Evolutionary conservation across 1,140 invertebrate species (phyloP).

Genomic region (Papilio xuthus): DNA sequence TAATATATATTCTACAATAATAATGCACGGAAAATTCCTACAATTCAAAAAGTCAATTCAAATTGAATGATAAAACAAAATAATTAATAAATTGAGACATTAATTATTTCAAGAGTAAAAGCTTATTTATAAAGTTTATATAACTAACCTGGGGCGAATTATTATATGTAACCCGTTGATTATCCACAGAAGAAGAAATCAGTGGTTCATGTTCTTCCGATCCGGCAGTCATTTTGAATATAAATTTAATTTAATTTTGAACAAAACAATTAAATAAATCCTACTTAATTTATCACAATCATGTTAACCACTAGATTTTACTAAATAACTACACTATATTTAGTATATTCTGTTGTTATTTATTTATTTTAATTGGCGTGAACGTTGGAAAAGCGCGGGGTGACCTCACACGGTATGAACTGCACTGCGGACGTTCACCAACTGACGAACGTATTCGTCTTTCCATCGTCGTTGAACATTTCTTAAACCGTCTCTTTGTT

Average conservation of each 20-base stretch:
- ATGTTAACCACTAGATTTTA: slow-evolving; percentile 41
- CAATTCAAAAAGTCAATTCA: neutral
- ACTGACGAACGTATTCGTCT: neutral
- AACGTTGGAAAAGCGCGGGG: slow-evolving; percentile 41
- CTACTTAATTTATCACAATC: slow-evolving; percentile 41
- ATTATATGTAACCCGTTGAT: slow-evolving; percentile 71
- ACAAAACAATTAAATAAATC: slow-evolving; percentile 40
- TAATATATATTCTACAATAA: neutral
- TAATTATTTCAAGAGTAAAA: neutral
- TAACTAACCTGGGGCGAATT: slow-evolving; percentile 66
- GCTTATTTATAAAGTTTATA: neutral
- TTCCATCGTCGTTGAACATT: slow-evolving; percentile 4
- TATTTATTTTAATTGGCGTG: slow-evolving; percentile 47
- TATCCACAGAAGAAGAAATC: slow-evolving; percentile 71
- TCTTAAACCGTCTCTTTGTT: slow-evolving; percentile 30
- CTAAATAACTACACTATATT: slow-evolving; percentile 28
- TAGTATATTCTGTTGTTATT: neutral
- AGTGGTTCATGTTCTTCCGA: slow-evolving; percentile 74
- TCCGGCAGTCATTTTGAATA: slow-evolving; percentile 70
- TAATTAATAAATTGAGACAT: neutral
- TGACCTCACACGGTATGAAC: slow-evolving; percentile 41
- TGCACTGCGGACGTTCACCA: slow-evolving; percentile 41
- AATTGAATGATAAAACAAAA: neutral
- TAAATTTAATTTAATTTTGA: slow-evolving; percentile 40
- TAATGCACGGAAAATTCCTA: neutral